Evolutionary conservation across 1,140 invertebrate genomes (phyloP).

Genomic region (Papilio glaucus): DNA sequence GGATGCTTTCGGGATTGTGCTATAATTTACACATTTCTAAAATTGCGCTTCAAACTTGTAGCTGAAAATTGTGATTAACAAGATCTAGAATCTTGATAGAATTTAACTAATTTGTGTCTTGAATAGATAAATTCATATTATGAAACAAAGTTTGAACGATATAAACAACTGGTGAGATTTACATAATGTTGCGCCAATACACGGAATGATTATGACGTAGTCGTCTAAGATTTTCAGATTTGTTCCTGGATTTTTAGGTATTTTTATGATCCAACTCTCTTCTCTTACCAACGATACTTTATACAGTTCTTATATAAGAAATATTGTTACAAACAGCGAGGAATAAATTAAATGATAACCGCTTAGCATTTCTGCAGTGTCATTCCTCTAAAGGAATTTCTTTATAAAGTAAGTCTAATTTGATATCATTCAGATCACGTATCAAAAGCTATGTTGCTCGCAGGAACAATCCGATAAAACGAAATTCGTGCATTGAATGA

Average conservation of each 20-base stretch:
- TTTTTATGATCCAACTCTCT: background rate
- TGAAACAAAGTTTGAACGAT: too few species aligned
- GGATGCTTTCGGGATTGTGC: background rate
- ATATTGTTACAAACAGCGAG: background rate
- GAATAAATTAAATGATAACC: conserved; percentile 2
- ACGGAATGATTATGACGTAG: too few species aligned
- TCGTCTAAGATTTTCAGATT: too few species aligned
- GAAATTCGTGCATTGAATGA: conserved; percentile 59
- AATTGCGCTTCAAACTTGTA: too few species aligned
- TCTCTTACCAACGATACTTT: background rate
- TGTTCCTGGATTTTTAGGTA: too few species aligned
- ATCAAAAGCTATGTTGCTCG: conserved; percentile 65
- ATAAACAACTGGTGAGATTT: too few species aligned
- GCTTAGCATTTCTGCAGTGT: conserved; percentile 29
- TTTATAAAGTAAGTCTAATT: conserved; percentile 62
- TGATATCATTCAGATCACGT: conserved; percentile 67
- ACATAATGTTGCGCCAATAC: too few species aligned
- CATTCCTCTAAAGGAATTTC: conserved; percentile 36
- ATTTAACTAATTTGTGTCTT: too few species aligned
- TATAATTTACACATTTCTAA: background rate
- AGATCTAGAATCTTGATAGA: too few species aligned
- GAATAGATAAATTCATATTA: too few species aligned
- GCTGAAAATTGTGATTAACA: too few species aligned
- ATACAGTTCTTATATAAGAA: background rate
- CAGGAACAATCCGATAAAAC: conserved; percentile 61